Evolutionary conservation across 2,113 vertebrate species (phyloP).

Genomic region (Uria lomvia): DNA sequence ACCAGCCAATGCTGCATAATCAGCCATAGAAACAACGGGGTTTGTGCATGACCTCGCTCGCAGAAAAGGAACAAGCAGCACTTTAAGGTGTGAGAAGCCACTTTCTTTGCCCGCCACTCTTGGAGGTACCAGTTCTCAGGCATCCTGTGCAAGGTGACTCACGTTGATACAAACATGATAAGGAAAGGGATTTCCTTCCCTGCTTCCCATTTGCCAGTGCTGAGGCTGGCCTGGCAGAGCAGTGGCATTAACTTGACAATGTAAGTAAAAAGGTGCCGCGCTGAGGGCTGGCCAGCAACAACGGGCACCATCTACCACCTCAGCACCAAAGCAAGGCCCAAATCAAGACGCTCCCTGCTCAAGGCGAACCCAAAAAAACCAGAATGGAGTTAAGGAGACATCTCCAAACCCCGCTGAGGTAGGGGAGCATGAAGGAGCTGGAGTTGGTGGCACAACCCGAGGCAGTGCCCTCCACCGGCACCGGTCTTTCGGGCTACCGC

Average conservation of each 20-base stretch:
- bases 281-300: neutral
- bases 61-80: neutral
- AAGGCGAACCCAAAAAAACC: neutral
- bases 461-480: fast-evolving
- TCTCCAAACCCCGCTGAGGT: fast-evolving
- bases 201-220: fast-evolving
- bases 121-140: neutral
- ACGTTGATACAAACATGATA: fast-evolving
- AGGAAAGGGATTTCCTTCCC: neutral
- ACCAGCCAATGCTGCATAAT: fast-evolving
- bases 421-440: fast-evolving
- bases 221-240: no score
- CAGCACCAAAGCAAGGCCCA: neutral
- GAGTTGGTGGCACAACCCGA: fast-evolving
- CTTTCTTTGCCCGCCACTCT: neutral
- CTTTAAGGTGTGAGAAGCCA: fast-evolving
- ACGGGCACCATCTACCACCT: fast-evolving
- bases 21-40: neutral
- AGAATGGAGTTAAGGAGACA: neutral
- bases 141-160: neutral
- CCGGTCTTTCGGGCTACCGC: fast-evolving
- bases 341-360: neutral
- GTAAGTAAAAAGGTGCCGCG: fast-evolving
- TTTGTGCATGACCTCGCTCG: neutral
- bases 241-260: fast-evolving